Evolutionary conservation across 2,113 vertebrate species (phyloP), one percentile per base, ranked within the genome.

Genomic region (Alligator sinensis): DNA sequence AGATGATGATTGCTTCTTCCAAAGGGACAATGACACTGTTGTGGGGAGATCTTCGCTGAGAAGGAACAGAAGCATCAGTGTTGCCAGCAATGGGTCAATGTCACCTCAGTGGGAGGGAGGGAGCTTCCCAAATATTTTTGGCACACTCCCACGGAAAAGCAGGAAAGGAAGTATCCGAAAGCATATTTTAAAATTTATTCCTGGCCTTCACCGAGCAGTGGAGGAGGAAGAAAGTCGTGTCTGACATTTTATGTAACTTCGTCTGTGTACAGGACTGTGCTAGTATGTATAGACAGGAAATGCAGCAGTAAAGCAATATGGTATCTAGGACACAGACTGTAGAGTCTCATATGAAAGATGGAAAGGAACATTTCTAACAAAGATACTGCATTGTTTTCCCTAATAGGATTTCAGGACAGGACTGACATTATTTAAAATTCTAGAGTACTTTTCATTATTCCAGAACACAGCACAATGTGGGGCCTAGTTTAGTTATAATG

Each of bases 131-230:
- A 97, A 98, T 14, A 38, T 98, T 68, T 99, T 99, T 21, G 99
- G 99, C 28, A 99, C 99, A 2, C 96, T 99, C 47, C 99, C 99
- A 1, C 97, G 99, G 34, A 99, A 98, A 87, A 89, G 87, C 88
- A 98, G 98, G 92, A 97, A 96, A 84, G 88, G 87, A 63, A 99
- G 98, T 1, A 98, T 99, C 8, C 97, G 99, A 12, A 99, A 98
- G 92, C 98, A 98, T 1, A 98, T 99, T 21, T 21, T 99, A 70
- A 99, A 98, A 91, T 98, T 99, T 95, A 97, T 99, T 19, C 99
- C 99, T 4, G 99, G 99, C 90, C 98, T 99, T 57, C 98, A 99
- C 68, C 97, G 98, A 59, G 98, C 99, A 0, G 98, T 99, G 21
- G 99, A 99, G 85, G 99, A 99, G 95, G 99, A 99, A 58, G 99